Evolutionary conservation across 2,888 invertebrate species (phyloP), one percentile per base, ranked within the genome.

Genomic region (Nephrocerus scutellatus): DNA sequence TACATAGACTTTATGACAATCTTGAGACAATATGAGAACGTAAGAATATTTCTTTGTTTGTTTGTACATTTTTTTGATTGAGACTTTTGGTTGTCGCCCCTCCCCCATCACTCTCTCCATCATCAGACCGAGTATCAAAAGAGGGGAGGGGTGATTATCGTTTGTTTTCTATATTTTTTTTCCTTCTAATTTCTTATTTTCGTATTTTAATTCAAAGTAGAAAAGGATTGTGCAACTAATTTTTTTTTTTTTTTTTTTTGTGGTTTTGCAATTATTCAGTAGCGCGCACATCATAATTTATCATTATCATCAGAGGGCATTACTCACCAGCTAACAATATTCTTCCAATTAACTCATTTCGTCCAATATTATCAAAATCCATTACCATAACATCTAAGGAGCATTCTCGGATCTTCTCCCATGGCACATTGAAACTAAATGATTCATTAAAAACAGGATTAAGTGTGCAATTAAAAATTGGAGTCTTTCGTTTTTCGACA

Each of bases 371-470:
- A 70, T 95, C 95, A 67, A 92, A 93, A 72, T 95, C 95, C 93
- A 95, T 95, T 42, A 93, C 92, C 74, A 85, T 84, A 14, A 95
- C 87, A 60, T 92, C 89, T 48, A 95, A 75, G 31, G 89, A 90
- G 60, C 93, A 92, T 66, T 95, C 92, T 41, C 93, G 73, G 52
- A 95, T 92, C 71, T 91, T 90, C 72, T 95, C 93, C 91, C 92
- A 93, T 12, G 93, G 92, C 36, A 95, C 92, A 70, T 88, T 89
- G 76, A 92, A 95, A 34, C 86, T 85, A 74, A 95, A 95, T 9
- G 89, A 84, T 71, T 93, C 93, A 71, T 95, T 92, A 76, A 92
- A 95, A 43, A 92, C 84, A 0, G 95, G 95, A 72, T 95, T 92
- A 55, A 95, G 74, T 36, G 90, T 92, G 71, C 90, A 90, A 60